A percentile compares a stretch with the other conserved stretches of the same genome.
Evolutionary conservation across 2,113 vertebrate species (phyloP).

Genomic region (Myrmecobius fasciatus): DNA sequence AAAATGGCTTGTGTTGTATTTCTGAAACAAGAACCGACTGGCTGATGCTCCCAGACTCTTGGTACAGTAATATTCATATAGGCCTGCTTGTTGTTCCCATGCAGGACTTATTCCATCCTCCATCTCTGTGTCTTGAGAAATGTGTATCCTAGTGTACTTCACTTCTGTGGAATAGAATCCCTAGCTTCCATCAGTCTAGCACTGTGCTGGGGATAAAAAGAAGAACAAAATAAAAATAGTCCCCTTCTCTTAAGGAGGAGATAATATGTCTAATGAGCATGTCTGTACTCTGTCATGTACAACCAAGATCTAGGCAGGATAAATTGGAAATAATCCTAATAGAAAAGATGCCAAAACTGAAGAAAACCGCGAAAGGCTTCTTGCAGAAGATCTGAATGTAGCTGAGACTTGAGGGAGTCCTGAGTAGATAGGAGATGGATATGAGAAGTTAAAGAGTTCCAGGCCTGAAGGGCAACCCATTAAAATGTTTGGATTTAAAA

Average conservation of each 20-base stretch:
- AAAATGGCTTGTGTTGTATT: not conserved
- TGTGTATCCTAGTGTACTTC: not conserved
- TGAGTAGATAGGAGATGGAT: not conserved
- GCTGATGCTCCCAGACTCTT: not conserved
- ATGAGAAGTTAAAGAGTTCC: not conserved
- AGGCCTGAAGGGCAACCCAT: not conserved
- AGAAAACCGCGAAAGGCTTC: not conserved
- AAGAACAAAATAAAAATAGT: not conserved
- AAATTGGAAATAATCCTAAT: not conserved
- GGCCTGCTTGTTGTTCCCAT: not conserved
- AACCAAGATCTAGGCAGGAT: not conserved
- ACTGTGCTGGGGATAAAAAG: not conserved
- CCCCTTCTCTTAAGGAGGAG: not conserved
- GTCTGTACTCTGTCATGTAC: not conserved
- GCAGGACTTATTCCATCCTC: constrained; percentile 5
- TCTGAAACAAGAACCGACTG: not conserved
- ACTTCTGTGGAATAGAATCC: not conserved
- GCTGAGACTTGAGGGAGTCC: not conserved
- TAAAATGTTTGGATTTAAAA: not conserved
- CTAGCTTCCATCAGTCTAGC: not conserved
- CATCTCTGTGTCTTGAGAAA: constrained; percentile 24
- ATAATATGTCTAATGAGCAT: not conserved
- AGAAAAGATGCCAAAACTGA: not conserved
- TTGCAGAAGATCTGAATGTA: not conserved
- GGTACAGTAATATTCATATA: not conserved